A percentile compares a stretch with the other conserved stretches of the same genome.
Evolutionary conservation across 2,113 vertebrate genomes (phyloP).

Genomic region (Melanostigma gelatinosum): DNA sequence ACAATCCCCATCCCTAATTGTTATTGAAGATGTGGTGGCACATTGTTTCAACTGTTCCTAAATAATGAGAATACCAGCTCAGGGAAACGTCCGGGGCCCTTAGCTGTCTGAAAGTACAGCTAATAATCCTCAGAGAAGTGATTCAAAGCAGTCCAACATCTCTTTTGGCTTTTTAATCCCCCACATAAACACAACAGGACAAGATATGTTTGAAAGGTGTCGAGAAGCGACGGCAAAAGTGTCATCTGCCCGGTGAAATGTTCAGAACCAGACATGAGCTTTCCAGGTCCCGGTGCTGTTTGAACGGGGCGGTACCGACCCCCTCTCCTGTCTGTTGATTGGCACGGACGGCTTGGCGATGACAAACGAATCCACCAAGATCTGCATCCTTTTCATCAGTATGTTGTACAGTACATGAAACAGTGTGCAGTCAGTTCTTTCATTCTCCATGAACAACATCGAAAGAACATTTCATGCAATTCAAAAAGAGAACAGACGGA

Average conservation of each 20-base stretch:
- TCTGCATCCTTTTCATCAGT: neutral
- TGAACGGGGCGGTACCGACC: neutral
- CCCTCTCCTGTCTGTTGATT: neutral
- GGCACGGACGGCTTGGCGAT: neutral
- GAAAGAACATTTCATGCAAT: constrained; percentile 27
- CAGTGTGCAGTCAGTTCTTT: constrained; percentile 6
- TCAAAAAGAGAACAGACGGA: constrained; percentile 13
- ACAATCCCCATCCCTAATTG: no score
- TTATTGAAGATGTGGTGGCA: no score
- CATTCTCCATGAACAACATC: neutral
- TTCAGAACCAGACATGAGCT: neutral
- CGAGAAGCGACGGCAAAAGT: neutral
- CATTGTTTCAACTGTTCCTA: no score
- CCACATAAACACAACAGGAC: neutral
- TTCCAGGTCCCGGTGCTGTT: neutral
- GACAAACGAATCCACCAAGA: neutral
- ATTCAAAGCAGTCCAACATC: neutral
- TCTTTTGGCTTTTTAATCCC: neutral
- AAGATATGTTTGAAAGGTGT: neutral
- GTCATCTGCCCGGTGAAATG: neutral
- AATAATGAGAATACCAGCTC: neutral
- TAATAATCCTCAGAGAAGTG: neutral
- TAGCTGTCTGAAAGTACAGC: no score
- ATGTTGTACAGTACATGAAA: neutral
- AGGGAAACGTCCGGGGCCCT: neutral